These are phyloP conservation scores for Nebria salina DNA, from an alignment of 2,888 invertebrate species.

Conservation along the genomic window DNA sequence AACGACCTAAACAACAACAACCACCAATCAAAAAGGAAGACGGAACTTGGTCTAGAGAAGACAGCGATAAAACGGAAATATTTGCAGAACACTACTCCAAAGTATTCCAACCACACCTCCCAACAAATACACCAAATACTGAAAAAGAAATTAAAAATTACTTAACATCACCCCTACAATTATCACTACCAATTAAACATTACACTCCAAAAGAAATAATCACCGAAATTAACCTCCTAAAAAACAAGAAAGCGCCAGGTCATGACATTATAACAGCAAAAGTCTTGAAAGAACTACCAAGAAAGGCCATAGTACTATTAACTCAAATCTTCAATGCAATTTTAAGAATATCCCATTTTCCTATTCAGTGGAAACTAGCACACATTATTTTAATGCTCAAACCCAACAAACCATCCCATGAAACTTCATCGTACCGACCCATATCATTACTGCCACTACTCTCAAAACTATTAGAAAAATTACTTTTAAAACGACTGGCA, in stretches of 20 bases:
- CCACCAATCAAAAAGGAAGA: too few species aligned
- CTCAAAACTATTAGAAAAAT: too few species aligned
- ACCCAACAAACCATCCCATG: slow-evolving; percentile 25
- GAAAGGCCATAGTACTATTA: slow-evolving; percentile 47
- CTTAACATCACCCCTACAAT: too few species aligned
- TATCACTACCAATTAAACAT: too few species aligned
- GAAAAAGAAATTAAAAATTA: too few species aligned
- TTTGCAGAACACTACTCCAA: too few species aligned
- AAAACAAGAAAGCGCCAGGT: slow-evolving; percentile 40
- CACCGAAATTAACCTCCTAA: slow-evolving; percentile 24
- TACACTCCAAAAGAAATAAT: too few species aligned
- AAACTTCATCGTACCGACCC: slow-evolving; percentile 21
- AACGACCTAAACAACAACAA: slow-evolving; percentile 44
- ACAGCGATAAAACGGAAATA: too few species aligned
- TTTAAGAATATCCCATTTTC: slow-evolving; percentile 49
- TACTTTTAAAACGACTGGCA: too few species aligned
- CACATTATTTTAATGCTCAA: slow-evolving; percentile 45
- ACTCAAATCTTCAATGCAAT: slow-evolving; percentile 50
- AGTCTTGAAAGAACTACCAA: slow-evolving; percentile 50
- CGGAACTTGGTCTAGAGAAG: too few species aligned
- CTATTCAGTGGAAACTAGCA: slow-evolving; percentile 50
- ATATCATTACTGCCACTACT: slow-evolving; percentile 20
- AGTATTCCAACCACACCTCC: too few species aligned
- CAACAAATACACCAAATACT: too few species aligned
- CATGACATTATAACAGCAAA: slow-evolving; percentile 49